Percentiles rank a stretch among this genome's conserved stretches.
phyloP scores from a whole-genome alignment of 2,797 vertebrate species.

The Kryptopterus vitreolus region DNA sequence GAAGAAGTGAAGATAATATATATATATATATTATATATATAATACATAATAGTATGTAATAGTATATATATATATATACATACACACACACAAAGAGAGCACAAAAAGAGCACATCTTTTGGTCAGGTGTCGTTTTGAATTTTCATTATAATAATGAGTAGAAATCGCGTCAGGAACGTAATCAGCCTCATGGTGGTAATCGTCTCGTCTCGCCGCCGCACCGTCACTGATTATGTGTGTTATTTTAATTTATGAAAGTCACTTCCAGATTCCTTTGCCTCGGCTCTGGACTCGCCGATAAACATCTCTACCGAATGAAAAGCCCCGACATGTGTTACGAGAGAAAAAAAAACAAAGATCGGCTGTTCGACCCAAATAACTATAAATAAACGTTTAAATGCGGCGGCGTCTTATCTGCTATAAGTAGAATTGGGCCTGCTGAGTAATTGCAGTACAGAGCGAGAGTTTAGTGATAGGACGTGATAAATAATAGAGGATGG shows the following conservation, averaged over 20 bases:
- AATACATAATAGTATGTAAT: too few relatives aligned
- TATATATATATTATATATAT: too few relatives aligned
- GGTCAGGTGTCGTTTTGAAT: not conserved
- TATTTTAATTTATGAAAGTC: not conserved
- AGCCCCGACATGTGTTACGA: too few relatives aligned
- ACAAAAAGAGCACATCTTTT: too few relatives aligned
- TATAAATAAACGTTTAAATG: slow-evolving; percentile 39
- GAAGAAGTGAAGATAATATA: too few relatives aligned
- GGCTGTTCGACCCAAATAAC: not conserved
- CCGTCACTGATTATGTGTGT: not conserved
- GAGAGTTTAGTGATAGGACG: slow-evolving; percentile 19
- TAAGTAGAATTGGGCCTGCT: slow-evolving; percentile 38
- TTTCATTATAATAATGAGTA: not conserved
- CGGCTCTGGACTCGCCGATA: too few relatives aligned
- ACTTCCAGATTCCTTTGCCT: not conserved
- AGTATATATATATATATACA: too few relatives aligned
- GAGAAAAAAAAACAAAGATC: not conserved
- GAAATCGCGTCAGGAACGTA: not conserved
- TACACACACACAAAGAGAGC: too few relatives aligned
- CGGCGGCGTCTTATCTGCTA: slow-evolving; percentile 24
- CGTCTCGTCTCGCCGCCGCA: not conserved
- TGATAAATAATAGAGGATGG: slow-evolving; percentile 41
- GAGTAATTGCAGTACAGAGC: slow-evolving; percentile 38
- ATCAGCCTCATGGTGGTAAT: not conserved
- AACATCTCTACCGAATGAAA: not conserved